phyloP scores from a whole-genome alignment of 2,113 vertebrate genomes.

The Formicarius rufipectus region DNA sequence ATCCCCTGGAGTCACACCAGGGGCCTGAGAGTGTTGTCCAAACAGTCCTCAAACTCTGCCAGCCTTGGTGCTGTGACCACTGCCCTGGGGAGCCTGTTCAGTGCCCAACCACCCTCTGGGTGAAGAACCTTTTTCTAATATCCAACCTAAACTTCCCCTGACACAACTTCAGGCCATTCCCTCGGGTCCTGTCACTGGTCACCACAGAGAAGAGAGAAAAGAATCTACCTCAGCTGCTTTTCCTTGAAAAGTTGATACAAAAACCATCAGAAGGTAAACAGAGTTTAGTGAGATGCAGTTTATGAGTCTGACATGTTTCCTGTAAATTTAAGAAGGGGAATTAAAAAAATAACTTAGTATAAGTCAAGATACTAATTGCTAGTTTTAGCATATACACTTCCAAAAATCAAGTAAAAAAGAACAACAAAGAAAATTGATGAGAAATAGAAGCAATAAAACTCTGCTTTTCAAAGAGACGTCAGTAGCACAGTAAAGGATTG shows the following conservation, averaged over 20 bases:
- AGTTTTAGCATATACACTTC: background rate
- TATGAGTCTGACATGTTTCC: background rate
- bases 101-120: background rate
- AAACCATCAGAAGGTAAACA: background rate
- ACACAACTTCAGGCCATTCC: background rate
- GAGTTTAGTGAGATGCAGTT: background rate
- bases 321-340: background rate
- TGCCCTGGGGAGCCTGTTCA: background rate
- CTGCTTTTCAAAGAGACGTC: background rate
- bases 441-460: background rate
- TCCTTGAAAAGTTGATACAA: background rate
- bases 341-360: background rate
- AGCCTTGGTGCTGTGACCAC: background rate
- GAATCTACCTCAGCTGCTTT: background rate
- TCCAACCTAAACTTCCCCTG: background rate
- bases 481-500: background rate
- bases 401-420: background rate
- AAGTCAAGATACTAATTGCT: background rate
- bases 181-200: background rate
- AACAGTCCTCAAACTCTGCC: background rate
- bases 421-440: background rate
- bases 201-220: background rate
- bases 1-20: background rate
- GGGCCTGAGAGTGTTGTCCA: background rate
- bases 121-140: background rate